Base-by-base conservation (phyloP, 1,140 invertebrate genomes). In the Anoplophora glabripennis region DNA sequence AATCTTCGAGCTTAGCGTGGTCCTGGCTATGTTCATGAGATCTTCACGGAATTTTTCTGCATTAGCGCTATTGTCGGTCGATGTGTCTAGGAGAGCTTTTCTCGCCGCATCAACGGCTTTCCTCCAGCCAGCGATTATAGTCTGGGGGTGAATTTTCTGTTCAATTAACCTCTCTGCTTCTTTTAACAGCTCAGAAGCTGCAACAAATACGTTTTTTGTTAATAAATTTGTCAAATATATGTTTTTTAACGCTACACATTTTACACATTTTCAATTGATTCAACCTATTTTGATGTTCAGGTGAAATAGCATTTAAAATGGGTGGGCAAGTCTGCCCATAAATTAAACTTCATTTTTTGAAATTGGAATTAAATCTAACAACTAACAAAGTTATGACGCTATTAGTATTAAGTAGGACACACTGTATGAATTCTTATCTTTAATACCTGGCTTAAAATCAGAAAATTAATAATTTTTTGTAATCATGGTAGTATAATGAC, bases 1-100 rank as follows among this genome's bases (percentile, higher is more conserved):
- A 76, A 99, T 99, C 79, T 99, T 99, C 0, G 96, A 99, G 70
- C 96, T 98, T 0, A 99, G 78, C 38, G 98, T 99, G 33, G 98
- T 99, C 41, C 93, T 82, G 12, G 98, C 96, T 77, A 99, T 99
- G 73, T 99, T 99, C 74, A 98, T 77, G 36, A 99, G 78, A 80
- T 99, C 96, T 63, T 90, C 83, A 51, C 86, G 81, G 66, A 99
- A 94, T 65, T 85, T 84, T 5, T 83, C 88, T 17, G 84, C 79
- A 78, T 96, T 85, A 11, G 81, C 81, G 36, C 92, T 92, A 75
- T 97, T 90, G 73, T 96, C 91, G 65, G 80, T 80, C 15, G 96
- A 85, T 51, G 87, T 80, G 38, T 86, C 80, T 57, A 84, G 80
- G 0, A 99, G 81, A 18, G 94, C 94, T 63, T 88, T 81, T 45